A percentile compares a stretch with the other conserved stretches of the same genome.
Evolutionary conservation across 2,888 invertebrate species (phyloP).

Genomic region (Rhingia rostrata): DNA sequence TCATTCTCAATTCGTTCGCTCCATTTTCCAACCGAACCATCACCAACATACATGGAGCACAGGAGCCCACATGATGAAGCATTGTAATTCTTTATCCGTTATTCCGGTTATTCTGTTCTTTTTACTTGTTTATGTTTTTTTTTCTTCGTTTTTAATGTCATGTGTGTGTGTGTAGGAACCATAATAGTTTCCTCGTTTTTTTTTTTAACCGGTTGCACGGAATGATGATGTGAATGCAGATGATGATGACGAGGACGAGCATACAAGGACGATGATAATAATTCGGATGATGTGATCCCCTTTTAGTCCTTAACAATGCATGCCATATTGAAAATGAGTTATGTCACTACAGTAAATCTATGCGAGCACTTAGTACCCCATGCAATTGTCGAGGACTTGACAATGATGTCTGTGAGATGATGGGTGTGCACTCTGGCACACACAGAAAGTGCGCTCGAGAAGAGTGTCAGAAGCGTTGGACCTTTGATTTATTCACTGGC

Average conservation of each 20-base stretch:
- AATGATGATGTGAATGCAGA: conserved; percentile 68
- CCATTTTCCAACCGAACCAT: conserved; percentile 72
- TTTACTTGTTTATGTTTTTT: conserved; percentile 33
- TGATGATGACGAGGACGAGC: conserved; percentile 34
- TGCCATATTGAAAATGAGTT: conserved; percentile 74
- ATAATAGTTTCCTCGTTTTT: conserved; percentile 51
- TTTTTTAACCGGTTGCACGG: conserved; percentile 64
- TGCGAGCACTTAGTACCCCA: conserved; percentile 71
- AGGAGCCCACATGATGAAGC: conserved; percentile 70
- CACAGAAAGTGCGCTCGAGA: too few relatives aligned
- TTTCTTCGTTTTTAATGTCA: background rate
- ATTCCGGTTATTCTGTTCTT: conserved; percentile 64
- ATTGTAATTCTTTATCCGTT: conserved; percentile 74
- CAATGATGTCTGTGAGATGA: conserved; percentile 24
- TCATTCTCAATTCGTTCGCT: conserved; percentile 72
- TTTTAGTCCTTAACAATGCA: conserved; percentile 71
- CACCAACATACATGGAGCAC: conserved; percentile 45
- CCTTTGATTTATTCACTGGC: too few relatives aligned
- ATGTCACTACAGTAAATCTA: conserved; percentile 72
- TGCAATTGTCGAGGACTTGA: conserved; percentile 50
- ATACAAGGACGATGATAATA: conserved; percentile 43
- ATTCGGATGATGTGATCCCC: conserved; percentile 67
- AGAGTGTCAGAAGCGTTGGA: too few relatives aligned
- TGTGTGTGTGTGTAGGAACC: conserved; percentile 24
- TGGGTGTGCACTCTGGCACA: too few relatives aligned